Percentiles rank a stretch among this genome's conserved stretches.
These are phyloP conservation scores for Drosophila borborema DNA, from an alignment of 2,888 invertebrate genomes.

Conservation along the genomic window DNA sequence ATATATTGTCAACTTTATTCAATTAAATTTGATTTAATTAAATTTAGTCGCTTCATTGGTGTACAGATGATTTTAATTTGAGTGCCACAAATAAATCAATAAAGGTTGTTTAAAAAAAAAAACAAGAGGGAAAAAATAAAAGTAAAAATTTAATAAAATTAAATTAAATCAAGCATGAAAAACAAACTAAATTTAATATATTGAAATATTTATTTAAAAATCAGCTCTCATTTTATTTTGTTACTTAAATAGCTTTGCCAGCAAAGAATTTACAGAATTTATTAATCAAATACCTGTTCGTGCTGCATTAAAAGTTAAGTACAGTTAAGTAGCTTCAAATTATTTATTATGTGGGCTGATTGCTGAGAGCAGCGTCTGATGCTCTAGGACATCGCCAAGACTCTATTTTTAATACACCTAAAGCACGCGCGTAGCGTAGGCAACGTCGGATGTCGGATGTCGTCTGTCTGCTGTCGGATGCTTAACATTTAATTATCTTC, in stretches of 20 bases:
- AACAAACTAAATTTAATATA: background rate
- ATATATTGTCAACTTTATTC: constrained; percentile 14
- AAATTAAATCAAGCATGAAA: background rate
- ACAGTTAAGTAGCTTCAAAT: background rate
- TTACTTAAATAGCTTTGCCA: too few species aligned
- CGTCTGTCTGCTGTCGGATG: background rate
- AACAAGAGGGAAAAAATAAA: too few species aligned
- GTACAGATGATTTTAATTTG: constrained; percentile 19
- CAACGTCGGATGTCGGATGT: background rate
- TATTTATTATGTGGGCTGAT: background rate
- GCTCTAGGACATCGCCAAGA: background rate
- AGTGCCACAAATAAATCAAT: background rate
- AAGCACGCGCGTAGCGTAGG: background rate
- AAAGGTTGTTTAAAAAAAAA: background rate
- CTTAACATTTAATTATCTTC: background rate
- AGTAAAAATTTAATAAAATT: too few species aligned
- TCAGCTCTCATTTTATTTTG: background rate
- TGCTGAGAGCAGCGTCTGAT: too few species aligned
- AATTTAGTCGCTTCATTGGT: constrained; percentile 30
- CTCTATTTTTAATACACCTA: background rate
- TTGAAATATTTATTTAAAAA: background rate
- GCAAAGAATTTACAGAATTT: background rate
- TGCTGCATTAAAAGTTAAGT: background rate
- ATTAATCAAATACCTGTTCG: background rate
- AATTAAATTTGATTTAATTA: constrained; percentile 42